These are phyloP conservation scores for Dicycla oo DNA, from an alignment of 2,888 invertebrate species.

Conservation along the genomic window DNA sequence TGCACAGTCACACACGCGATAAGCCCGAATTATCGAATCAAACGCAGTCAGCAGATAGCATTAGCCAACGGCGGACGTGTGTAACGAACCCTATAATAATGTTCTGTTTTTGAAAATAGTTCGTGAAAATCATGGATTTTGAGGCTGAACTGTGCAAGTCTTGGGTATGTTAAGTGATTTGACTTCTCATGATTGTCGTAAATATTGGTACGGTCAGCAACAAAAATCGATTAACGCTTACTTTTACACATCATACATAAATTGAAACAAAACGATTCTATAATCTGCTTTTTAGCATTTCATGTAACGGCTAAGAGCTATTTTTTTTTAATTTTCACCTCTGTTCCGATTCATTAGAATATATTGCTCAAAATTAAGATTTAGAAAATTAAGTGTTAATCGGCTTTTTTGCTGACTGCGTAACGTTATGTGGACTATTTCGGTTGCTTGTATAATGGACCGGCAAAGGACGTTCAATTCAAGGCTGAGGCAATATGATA, in stretches of 20 bases:
- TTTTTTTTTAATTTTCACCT: no score
- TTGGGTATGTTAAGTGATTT: conserved; percentile 43
- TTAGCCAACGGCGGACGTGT: conserved; percentile 25
- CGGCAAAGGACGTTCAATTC: background rate
- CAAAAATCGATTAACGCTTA: no score
- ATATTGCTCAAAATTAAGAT: no score
- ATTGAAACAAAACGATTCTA: no score
- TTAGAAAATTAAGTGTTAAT: no score
- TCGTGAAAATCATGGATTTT: conserved; percentile 35
- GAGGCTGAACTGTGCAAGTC: conserved; percentile 47
- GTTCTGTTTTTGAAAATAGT: conserved; percentile 15
- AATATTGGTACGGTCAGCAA: no score
- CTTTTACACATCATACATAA: no score
- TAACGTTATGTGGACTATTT: background rate
- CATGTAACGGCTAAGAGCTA: no score
- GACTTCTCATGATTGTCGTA: background rate
- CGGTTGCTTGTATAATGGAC: conserved; percentile 14
- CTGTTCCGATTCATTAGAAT: no score
- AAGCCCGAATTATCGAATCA: conserved; percentile 44
- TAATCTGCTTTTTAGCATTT: no score
- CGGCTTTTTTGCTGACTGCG: no score
- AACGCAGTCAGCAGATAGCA: conserved; percentile 33
- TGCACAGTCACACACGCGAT: conserved; percentile 44
- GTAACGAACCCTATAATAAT: background rate
- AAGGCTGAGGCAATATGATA: background rate